These are phyloP conservation scores for Drosophila tropicalis DNA, from an alignment of 1,140 invertebrate species.

Conservation along the genomic window DNA sequence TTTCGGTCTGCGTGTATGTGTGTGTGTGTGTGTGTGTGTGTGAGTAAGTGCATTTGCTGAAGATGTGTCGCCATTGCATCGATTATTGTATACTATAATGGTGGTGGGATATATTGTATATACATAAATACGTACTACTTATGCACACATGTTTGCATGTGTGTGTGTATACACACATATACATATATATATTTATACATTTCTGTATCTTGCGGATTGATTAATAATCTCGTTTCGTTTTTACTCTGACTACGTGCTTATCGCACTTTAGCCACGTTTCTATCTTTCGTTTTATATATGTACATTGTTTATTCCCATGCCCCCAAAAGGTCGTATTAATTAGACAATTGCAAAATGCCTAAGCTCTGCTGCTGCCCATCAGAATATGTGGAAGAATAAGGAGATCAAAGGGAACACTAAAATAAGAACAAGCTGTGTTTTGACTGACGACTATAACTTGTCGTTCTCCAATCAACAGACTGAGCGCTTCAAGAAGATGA, in stretches of 20 bases:
- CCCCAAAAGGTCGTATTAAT: slow-evolving; percentile 71
- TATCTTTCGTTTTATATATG: slow-evolving; percentile 61
- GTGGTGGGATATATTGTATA: slow-evolving; percentile 29
- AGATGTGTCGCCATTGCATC: slow-evolving; percentile 73
- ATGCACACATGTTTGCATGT: slow-evolving; percentile 1
- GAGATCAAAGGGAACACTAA: neutral
- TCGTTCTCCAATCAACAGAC: slow-evolving; percentile 8
- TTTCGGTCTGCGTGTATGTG: neutral
- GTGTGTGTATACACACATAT: neutral
- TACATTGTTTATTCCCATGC: slow-evolving; percentile 16
- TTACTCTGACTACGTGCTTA: slow-evolving; percentile 73
- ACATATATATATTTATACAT: neutral
- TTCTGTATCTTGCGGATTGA: slow-evolving; percentile 78
- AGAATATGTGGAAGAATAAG: slow-evolving; percentile 17
- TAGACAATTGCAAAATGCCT: slow-evolving; percentile 63
- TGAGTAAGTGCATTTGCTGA: slow-evolving; percentile 60
- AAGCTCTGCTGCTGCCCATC: slow-evolving; percentile 5
- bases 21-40: slow-evolving; percentile 13
- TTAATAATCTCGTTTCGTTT: slow-evolving; percentile 78
- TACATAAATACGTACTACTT: slow-evolving; percentile 17
- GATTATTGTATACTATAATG: slow-evolving; percentile 48
- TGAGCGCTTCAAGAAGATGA: neutral
- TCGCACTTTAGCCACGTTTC: slow-evolving; percentile 71
- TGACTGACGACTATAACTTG: neutral
- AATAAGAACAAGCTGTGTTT: neutral